Percentiles rank a stretch among this genome's conserved stretches.
These are phyloP conservation scores for Antennarius maculatus DNA, from an alignment of 2,797 vertebrate genomes.

Conservation along the genomic window DNA sequence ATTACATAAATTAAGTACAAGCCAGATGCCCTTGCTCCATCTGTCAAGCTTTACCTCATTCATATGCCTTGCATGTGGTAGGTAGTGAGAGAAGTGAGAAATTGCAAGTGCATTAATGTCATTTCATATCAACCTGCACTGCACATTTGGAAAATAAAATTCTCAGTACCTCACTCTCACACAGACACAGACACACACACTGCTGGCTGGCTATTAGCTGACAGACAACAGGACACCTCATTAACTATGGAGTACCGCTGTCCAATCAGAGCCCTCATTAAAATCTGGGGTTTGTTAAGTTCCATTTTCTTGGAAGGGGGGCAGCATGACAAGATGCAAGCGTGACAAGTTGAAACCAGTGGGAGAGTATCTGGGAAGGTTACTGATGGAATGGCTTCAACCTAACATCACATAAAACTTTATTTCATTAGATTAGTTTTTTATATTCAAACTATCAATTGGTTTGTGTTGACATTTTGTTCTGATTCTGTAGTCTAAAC, in stretches of 20 bases:
- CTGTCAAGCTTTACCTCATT: constrained; percentile 3
- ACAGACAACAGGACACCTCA: constrained; percentile 52
- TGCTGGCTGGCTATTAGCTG: constrained; percentile 40
- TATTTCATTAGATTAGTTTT: constrained; percentile 17
- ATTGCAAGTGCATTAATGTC: constrained; percentile 15
- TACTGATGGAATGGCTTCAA: constrained; percentile 25
- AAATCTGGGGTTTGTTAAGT: constrained; percentile 51
- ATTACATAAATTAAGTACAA: constrained; percentile 18
- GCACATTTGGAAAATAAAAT: constrained; percentile 21
- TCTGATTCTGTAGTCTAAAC: constrained; percentile 13
- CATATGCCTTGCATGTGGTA: constrained; percentile 12
- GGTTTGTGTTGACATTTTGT: constrained; percentile 10
- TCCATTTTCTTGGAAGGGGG: constrained; percentile 46
- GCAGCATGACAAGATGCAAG: constrained; percentile 43
- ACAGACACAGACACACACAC: constrained; percentile 1
- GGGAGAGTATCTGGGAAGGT: constrained; percentile 30
- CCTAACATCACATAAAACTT: constrained; percentile 3
- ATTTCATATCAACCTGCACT: constrained; percentile 35
- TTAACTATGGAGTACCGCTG: constrained; percentile 50
- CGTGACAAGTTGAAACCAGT: constrained; percentile 26
- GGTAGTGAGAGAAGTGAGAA: constrained; percentile 28
- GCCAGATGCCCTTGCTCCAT: not conserved
- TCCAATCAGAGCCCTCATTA: constrained; percentile 69
- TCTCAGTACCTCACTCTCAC: constrained; percentile 25
- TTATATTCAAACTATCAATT: not conserved